Conservation (phyloP, 2,888 invertebrate genomes). For the Sphaerophoria rueppellii region DNA sequence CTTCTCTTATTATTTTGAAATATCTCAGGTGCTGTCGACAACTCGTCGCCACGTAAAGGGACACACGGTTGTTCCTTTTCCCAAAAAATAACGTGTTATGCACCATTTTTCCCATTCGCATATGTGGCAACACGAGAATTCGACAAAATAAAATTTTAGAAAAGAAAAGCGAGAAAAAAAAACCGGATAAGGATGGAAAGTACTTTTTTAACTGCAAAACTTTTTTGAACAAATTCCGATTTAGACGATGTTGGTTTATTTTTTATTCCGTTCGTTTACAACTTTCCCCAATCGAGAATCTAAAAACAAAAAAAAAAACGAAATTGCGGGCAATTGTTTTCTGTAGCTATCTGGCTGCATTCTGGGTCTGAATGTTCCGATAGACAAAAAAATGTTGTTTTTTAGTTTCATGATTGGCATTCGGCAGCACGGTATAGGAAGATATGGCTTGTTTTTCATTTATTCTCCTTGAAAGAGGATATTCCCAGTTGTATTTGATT, state of each 20-base stretch:
- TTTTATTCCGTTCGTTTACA: slow-evolving; percentile 27
- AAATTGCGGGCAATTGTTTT: slow-evolving; percentile 64
- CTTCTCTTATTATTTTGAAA: background rate
- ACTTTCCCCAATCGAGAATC: slow-evolving; percentile 32
- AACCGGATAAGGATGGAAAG: slow-evolving; percentile 25
- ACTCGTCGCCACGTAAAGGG: slow-evolving; percentile 62
- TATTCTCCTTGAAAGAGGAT: slow-evolving; percentile 13
- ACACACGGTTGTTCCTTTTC: background rate
- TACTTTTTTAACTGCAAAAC: slow-evolving; percentile 69
- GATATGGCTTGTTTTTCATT: slow-evolving; percentile 39
- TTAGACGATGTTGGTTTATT: slow-evolving; percentile 26
- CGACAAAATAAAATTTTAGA: background rate
- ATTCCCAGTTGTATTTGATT: slow-evolving; percentile 31
- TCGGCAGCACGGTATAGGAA: background rate
- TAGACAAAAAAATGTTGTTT: slow-evolving; percentile 57
- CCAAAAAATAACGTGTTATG: slow-evolving; percentile 56
- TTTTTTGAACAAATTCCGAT: slow-evolving; percentile 53
- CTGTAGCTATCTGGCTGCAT: slow-evolving; percentile 31
- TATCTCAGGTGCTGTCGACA: slow-evolving; percentile 70
- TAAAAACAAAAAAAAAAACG: slow-evolving; percentile 18
- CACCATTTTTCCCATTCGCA: slow-evolving; percentile 53
- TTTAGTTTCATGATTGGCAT: slow-evolving; percentile 56
- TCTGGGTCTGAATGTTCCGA: slow-evolving; percentile 30
- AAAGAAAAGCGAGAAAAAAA: background rate
- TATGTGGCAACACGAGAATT: slow-evolving; percentile 24